Evolutionary conservation across 2,113 vertebrate species (phyloP).

Genomic region (Drymodes brunneopygia): DNA sequence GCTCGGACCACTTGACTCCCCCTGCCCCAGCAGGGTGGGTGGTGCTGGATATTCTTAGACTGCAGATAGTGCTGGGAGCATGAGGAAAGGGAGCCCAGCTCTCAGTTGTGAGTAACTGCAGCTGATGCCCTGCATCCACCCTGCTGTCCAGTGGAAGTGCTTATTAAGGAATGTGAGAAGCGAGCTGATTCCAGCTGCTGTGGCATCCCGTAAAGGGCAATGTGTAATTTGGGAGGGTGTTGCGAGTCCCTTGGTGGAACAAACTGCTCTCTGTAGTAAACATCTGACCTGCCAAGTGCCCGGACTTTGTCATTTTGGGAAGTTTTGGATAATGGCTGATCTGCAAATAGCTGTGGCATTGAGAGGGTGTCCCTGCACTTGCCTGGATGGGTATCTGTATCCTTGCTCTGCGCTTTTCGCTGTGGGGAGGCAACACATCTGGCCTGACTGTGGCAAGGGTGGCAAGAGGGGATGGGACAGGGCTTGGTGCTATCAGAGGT

Average conservation of each 20-base stretch:
- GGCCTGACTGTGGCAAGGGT: not conserved
- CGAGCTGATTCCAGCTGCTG: conserved; percentile 43
- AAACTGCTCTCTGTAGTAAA: conserved; percentile 24
- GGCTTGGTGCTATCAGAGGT: conserved; percentile 31
- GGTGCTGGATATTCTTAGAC: conserved; percentile 31
- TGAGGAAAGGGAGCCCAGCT: not conserved
- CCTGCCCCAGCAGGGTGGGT: not conserved
- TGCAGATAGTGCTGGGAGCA: not conserved
- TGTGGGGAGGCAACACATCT: fast-evolving
- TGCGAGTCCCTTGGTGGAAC: not conserved
- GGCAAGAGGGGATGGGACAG: not conserved
- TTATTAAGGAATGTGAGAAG: conserved; percentile 43
- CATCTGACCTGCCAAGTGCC: not conserved
- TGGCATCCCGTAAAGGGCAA: not conserved
- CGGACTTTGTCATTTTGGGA: not conserved
- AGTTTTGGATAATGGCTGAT: not conserved
- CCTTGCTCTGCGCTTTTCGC: not conserved
- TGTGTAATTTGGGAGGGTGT: conserved; percentile 53
- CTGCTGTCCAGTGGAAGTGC: not conserved
- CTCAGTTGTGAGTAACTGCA: not conserved
- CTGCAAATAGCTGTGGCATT: not conserved
- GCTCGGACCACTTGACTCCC: not conserved
- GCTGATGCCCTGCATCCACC: conserved; percentile 26
- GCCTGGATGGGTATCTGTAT: not conserved
- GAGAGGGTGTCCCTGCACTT: not conserved